phyloP scores from a whole-genome alignment of 2,797 vertebrate genomes.

The Borostomias antarcticus region DNA sequence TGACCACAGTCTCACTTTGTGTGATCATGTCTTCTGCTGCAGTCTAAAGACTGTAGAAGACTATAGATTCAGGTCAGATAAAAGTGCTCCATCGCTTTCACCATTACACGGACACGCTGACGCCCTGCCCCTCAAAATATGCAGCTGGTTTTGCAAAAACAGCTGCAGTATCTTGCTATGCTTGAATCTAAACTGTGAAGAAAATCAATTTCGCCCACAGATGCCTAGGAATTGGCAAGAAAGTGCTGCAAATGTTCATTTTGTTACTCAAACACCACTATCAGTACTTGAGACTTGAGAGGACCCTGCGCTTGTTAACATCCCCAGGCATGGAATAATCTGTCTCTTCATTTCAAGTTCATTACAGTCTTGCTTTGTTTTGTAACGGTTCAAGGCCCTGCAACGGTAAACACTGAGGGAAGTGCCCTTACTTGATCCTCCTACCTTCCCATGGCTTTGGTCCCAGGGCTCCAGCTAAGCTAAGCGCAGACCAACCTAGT shows the following conservation, averaged over 20 bases:
- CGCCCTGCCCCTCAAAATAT: neutral
- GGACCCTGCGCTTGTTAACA: conserved; percentile 15
- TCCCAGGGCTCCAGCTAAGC: neutral
- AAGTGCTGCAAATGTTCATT: neutral
- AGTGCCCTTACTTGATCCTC: neutral
- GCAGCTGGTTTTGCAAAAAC: conserved; percentile 2
- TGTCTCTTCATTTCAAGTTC: neutral
- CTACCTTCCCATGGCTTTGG: neutral
- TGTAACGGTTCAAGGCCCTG: conserved; percentile 8
- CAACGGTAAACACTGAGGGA: neutral
- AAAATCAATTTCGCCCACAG: neutral
- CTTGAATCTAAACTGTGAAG: neutral
- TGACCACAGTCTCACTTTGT: neutral
- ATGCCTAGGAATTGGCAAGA: conserved; percentile 4
- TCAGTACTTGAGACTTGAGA: conserved; percentile 11
- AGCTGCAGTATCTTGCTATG: neutral
- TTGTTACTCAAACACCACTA: neutral
- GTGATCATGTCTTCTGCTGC: neutral
- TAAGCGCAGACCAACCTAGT: no score
- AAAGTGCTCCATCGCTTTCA: neutral
- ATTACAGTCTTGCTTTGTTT: neutral
- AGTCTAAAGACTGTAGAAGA: neutral
- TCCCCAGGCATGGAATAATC: conserved; percentile 7
- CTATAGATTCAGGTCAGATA: conserved; percentile 7
- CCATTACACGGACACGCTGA: neutral